Evolutionary conservation across 2,797 vertebrate genomes (phyloP), one percentile per base, ranked within the genome.

Genomic region (Gadopsis marmoratus): DNA sequence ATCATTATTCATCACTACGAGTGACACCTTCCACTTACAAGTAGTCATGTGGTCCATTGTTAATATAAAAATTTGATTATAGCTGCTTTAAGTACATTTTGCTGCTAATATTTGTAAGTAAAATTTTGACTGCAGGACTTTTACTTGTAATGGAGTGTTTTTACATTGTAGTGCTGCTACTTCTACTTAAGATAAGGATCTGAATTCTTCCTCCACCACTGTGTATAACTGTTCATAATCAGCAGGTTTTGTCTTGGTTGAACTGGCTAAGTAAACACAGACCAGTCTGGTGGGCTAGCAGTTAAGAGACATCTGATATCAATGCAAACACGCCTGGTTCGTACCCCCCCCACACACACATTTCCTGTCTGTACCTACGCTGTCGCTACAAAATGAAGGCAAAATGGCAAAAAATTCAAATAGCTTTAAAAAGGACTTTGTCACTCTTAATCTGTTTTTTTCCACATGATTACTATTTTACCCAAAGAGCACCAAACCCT

Each of bases 381-480:
- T 13, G 59, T 54, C 23, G 45, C 33, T 29, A 10, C 78, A 17
- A 70, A 53, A 58, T 37, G 4, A 60, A 61, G 23, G 37, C 14
- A 75, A 67, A 23, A 43, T 67, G 7, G 43, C 33, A 51, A 21
- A 26, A 35, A 47, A 48, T 7, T 12, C 19, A 74, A 61, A 68
- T 62, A 45, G 26, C 47, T 51, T 64, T 11, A 26, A 65, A 60
- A 63, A 61, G 56, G 2, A 65, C 71, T 81, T 77, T 50, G 54
- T 26, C 26, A 26, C 26, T 26, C 26, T 26, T 26, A 26, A 26
- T 26, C 26, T 26, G 26, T 26, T 26, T 26, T 26, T 26, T 26
- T 26, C 76, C 80, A 85, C 81, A 82, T 79, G 61, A 86, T 81
- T 77, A 72, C 48, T 79, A 33, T 80, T 87, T 41, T 82, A 29